phyloP scores from a whole-genome alignment of 1,140 invertebrate genomes.

The Pygmarrhopalites habei region DNA sequence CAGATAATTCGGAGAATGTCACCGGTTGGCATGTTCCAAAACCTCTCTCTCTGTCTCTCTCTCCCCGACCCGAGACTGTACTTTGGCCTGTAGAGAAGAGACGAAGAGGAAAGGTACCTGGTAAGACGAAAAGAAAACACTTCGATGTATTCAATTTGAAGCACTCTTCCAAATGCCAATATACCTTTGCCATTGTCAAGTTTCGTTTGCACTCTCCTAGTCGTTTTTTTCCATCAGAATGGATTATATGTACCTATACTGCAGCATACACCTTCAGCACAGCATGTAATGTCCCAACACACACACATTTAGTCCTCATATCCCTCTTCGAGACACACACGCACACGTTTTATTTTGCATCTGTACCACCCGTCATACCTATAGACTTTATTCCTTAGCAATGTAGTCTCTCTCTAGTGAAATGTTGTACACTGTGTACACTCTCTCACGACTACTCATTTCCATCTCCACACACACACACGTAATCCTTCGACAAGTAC shows the following conservation, averaged over 20 bases:
- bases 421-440: too few relatives aligned
- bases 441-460: too few relatives aligned
- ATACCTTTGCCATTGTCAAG: slow-evolving; percentile 24
- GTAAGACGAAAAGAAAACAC: slow-evolving; percentile 38
- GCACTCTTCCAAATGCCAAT: slow-evolving; percentile 37
- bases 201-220: slow-evolving; percentile 12
- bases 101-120: slow-evolving; percentile 24
- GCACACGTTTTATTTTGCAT: too few relatives aligned
- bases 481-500: too few relatives aligned
- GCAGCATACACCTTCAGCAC: too few relatives aligned
- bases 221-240: background rate
- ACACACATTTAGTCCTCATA: too few relatives aligned
- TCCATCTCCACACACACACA: too few relatives aligned
- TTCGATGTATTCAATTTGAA: slow-evolving; percentile 39
- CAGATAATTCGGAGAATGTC: slow-evolving; percentile 25
- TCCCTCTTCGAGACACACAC: too few relatives aligned
- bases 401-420: too few relatives aligned
- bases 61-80: background rate
- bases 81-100: background rate
- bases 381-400: too few relatives aligned
- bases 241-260: too few relatives aligned
- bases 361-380: too few relatives aligned
- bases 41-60: background rate
- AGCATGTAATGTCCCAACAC: background rate
- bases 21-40: slow-evolving; percentile 21